phyloP scores from a whole-genome alignment of 1,140 invertebrate species.

The Proales similis region DNA sequence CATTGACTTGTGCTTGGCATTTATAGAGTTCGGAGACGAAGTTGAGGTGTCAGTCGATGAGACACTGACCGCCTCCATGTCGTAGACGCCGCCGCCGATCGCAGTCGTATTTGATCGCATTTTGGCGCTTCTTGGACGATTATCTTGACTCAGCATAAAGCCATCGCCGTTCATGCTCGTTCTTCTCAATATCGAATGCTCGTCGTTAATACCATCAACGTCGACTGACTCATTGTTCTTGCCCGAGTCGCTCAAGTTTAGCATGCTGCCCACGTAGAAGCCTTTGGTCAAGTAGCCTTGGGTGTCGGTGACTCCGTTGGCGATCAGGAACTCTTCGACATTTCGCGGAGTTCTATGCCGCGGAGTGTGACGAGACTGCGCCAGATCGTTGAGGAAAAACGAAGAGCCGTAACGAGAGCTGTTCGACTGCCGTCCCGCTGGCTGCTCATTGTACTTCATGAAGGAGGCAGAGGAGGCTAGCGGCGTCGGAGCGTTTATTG shows the following conservation, averaged over 20 bases:
- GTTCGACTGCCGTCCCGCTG: not conserved
- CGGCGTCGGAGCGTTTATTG: slow-evolving; percentile 8
- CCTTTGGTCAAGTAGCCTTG: slow-evolving; percentile 21
- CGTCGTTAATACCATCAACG: no score
- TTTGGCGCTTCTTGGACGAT: no score
- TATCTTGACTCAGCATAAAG: no score
- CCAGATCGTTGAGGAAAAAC: slow-evolving; percentile 20
- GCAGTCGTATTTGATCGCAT: no score
- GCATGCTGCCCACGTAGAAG: slow-evolving; percentile 35
- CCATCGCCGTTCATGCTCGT: no score
- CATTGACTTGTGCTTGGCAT: slow-evolving; percentile 19
- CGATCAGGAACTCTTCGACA: slow-evolving; percentile 19
- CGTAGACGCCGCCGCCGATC: no score
- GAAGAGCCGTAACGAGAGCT: slow-evolving; percentile 35
- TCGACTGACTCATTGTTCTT: no score
- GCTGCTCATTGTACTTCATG: not conserved
- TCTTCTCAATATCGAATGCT: no score
- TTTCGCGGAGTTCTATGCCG: slow-evolving; percentile 11
- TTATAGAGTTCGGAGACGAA: slow-evolving; percentile 15
- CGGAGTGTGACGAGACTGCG: slow-evolving; percentile 21
- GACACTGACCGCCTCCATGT: no score
- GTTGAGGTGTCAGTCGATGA: slow-evolving; percentile 24
- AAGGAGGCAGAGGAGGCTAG: not conserved
- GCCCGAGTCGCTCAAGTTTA: slow-evolving; percentile 5
- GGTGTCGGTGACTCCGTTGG: slow-evolving; percentile 13